Percentiles rank a stretch among this genome's conserved stretches.
Conservation (phyloP, 1,140 invertebrate species). For the Macrobrachium nipponense region DNA sequence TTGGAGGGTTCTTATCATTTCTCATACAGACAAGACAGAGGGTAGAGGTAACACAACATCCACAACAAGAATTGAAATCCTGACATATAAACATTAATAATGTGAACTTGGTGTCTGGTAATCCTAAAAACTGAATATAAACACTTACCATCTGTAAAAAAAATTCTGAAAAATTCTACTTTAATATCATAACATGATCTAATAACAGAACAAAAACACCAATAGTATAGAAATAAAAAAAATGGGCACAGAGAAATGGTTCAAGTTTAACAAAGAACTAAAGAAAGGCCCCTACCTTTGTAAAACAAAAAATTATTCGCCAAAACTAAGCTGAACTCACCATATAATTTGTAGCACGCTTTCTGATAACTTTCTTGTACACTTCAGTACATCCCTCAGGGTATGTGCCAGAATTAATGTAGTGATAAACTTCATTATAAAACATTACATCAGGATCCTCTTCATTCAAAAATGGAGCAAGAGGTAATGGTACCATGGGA, state of each 20-base stretch:
- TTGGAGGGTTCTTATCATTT: no score
- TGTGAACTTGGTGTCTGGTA: no score
- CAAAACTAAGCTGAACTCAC: constrained; percentile 35
- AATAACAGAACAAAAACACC: no score
- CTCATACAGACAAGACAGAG: no score
- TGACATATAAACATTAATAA: no score
- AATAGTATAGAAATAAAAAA: no score
- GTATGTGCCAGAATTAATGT: constrained; percentile 46
- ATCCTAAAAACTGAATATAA: no score
- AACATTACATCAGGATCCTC: constrained; percentile 58
- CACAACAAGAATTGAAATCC: no score
- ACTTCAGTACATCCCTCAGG: constrained; percentile 50
- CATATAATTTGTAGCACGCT: constrained; percentile 59
- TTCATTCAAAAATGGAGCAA: constrained; percentile 56
- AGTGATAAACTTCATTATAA: constrained; percentile 63
- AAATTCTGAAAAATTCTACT: background rate
- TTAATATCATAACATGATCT: background rate
- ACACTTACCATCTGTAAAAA: background rate
- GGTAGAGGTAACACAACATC: no score
- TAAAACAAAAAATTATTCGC: background rate
- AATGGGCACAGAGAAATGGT: no score
- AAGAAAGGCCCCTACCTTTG: no score
- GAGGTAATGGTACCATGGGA: constrained; percentile 29
- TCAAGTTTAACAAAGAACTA: no score
- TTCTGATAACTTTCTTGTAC: constrained; percentile 61